Evolutionary conservation across 2,797 vertebrate species (phyloP).

Genomic region (Syngnathus acus): DNA sequence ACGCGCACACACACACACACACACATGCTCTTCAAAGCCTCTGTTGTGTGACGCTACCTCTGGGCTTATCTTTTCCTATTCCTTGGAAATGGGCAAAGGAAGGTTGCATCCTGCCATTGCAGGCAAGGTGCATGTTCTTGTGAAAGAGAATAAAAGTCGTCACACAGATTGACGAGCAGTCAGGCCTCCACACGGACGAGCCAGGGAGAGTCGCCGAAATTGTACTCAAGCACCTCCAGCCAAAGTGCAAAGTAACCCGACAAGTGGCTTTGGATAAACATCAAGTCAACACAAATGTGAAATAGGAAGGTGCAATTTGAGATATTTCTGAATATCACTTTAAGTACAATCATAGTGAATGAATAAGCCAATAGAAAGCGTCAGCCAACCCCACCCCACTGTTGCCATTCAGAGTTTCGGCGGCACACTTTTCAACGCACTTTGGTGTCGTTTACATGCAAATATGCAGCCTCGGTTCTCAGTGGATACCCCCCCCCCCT

Average conservation of each 20-base stretch:
- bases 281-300: too few species aligned
- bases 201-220: not conserved
- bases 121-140: not conserved
- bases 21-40: constrained; percentile 33
- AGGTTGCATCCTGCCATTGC: constrained; percentile 19
- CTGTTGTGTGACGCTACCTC: constrained; percentile 49
- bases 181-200: not conserved
- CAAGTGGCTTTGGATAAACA: too few species aligned
- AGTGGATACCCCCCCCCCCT: not conserved
- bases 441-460: constrained; percentile 34
- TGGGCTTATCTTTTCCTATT: constrained; percentile 57
- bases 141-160: not conserved
- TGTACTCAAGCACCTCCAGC: not conserved
- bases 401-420: constrained; percentile 28
- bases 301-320: too few species aligned
- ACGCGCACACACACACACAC: constrained; percentile 25
- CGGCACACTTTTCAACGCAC: constrained; percentile 38
- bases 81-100: constrained; percentile 51
- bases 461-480: constrained; percentile 23
- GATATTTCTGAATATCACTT: too few species aligned
- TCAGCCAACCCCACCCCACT: too few species aligned
- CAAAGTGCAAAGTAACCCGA: not conserved
- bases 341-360: too few species aligned
- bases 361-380: too few species aligned
- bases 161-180: not conserved